Base-by-base conservation (phyloP, 2,113 vertebrate genomes). In the Esox niger region DNA sequence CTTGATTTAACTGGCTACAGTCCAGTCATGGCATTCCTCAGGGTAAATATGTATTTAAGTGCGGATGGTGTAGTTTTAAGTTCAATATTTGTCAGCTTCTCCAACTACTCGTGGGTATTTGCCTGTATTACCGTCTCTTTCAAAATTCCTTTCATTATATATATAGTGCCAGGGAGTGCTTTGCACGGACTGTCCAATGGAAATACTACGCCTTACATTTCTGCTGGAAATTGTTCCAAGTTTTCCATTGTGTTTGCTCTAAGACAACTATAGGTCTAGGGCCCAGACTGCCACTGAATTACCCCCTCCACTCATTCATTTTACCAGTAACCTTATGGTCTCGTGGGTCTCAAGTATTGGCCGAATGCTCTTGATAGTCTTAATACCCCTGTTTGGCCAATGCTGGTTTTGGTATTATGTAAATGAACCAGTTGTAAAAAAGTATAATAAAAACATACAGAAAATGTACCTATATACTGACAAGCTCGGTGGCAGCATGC, bases 31-130 rank as follows among this genome's bases (percentile, higher is more conserved):
- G 67, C 69, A 78, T 80, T 76, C 68, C 75, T 77, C 23, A 54
- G 46, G 35, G 75, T 74, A 81, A 81, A 75, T 74, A 67, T 77
- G 71, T 79, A 56, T 75, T 69, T 69, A 26, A 71, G 32, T 57
- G n/a, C n/a, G 73, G 57, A 69, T 25, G 30, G 66, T 65, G 62
- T 35, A 60, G 55, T 74, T 27, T 56, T 59, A 52, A 68, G 62
- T 74, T 82, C 52, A 46, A 57, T n/a, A 68, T 56, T 69, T 70
- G 43, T 68, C 54, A 74, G 30, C 31, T 46, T 62, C 55, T 62
- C 60, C 49, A 64, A 43, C 33, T 61, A 17, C 26, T 31, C 35
- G 17, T 47, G 31, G 6, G 58, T 61, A 21, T 60, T 27, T 68
- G 31, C n/a, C 67, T n/a, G 32, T 46, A 13, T 8, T 30, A 60